phyloP scores from a whole-genome alignment of 2,113 vertebrate species.

The Otus sunia region DNA sequence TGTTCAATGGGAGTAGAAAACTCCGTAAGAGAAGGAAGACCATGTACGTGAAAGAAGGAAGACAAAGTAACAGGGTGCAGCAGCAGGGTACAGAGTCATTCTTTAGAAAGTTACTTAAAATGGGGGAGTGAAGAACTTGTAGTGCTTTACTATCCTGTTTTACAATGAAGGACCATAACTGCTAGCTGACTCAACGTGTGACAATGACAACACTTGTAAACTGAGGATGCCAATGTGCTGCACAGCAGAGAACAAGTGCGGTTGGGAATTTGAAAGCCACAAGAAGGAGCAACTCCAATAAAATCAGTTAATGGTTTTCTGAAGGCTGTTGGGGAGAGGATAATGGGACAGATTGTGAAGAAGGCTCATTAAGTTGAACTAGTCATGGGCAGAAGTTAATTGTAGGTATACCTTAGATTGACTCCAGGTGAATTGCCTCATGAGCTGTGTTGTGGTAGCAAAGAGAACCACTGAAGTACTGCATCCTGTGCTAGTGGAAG shows the following conservation, averaged over 20 bases:
- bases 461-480: not conserved
- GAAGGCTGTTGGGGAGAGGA: not conserved
- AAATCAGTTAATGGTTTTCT: not conserved
- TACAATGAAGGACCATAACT: not conserved
- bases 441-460: not conserved
- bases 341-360: not conserved
- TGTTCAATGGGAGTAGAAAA: not conserved
- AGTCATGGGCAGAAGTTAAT: not conserved
- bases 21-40: not conserved
- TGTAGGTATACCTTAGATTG: not conserved
- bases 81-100: not conserved
- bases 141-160: not conserved
- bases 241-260: not conserved
- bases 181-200: not conserved
- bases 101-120: not conserved
- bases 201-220: not conserved
- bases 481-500: not conserved
- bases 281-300: not conserved
- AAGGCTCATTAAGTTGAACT: not conserved
- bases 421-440: not conserved
- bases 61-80: not conserved
- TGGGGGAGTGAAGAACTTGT: not conserved
- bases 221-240: accelerated
- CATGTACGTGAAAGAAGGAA: accelerated
- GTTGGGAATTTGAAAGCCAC: not conserved